Percentiles rank a stretch among this genome's conserved stretches.
Conservation (phyloP, 2,797 vertebrate species). For the Sarcophilus harrisii region DNA sequence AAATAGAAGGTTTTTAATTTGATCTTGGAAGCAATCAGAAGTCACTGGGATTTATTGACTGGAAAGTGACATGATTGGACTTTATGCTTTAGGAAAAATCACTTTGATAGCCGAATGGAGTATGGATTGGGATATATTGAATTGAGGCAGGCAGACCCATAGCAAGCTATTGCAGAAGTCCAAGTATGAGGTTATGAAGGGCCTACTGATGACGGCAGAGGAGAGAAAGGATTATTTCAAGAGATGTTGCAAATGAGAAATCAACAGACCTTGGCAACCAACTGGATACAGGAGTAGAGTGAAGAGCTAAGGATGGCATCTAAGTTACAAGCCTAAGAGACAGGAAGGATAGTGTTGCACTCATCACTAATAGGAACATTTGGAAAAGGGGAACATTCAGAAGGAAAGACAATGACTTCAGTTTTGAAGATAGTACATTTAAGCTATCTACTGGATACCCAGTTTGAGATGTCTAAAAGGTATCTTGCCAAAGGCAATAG, state of each 20-base stretch:
- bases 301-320: background rate
- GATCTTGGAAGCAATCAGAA: background rate
- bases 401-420: background rate
- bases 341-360: background rate
- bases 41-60: background rate
- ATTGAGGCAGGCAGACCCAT: background rate
- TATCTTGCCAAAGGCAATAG: background rate
- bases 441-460: background rate
- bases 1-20: background rate
- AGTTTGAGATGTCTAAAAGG: background rate
- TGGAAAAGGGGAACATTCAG: background rate
- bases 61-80: background rate
- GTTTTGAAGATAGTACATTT: background rate
- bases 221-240: background rate
- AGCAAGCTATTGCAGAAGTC: background rate
- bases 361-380: background rate
- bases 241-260: background rate
- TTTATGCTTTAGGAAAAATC: background rate
- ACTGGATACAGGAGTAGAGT: background rate
- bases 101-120: background rate
- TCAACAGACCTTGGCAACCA: background rate
- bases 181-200: too few relatives aligned
- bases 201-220: background rate
- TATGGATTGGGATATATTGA: background rate
- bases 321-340: background rate